Evolutionary conservation across 2,113 vertebrate species (phyloP), one percentile per base, ranked within the genome.

Genomic region (Gavia stellata): DNA sequence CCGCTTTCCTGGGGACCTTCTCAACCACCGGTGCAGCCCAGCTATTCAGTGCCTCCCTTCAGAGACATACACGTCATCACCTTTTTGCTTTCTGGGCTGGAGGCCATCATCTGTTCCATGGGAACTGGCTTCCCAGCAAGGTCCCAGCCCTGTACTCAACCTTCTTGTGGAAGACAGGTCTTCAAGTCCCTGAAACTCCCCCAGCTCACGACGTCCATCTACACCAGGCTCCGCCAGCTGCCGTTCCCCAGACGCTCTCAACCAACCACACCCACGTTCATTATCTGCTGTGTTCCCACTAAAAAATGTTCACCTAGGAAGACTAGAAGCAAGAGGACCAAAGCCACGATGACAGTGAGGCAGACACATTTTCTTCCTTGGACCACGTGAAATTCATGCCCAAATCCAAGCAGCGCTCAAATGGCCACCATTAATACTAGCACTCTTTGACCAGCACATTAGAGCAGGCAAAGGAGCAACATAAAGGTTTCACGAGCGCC

Each of bases 311-410:
- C 40, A 25, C 1, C 1, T 5, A 79, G 28, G 47, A 78, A 79
- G 61, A 45, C 25, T 3, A 33, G 47, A 36, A 72, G 44, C 40
- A 47, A 44, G 16, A 79, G 49, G 29, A 79, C 55, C 72, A 40
- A 53, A 75, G 50, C 56, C 50, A 17, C 2, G 1, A 20, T 0
- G 3, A 55, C 47, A 73, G 59, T 0, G 0, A 77, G 29, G 17
- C 12, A 33, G 72, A 55, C 5, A 49, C 17, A 15, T 68, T 40
- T 45, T 74, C 61, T 49, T 20, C 49, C 40, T 56, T 52, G 14
- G 44, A 33, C 17, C 19, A 49, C 0, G 0, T 29, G 49, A 65
- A 58, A 68, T 52, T 40, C 68, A 33, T 3, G 13, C 21, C 26
- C 44, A 70, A 75, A 90, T n/a, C 38, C 0, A 0, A 67, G 73